Evolutionary conservation across 2,113 vertebrate genomes (phyloP).

Genomic region (Gymnorhina tibicen): DNA sequence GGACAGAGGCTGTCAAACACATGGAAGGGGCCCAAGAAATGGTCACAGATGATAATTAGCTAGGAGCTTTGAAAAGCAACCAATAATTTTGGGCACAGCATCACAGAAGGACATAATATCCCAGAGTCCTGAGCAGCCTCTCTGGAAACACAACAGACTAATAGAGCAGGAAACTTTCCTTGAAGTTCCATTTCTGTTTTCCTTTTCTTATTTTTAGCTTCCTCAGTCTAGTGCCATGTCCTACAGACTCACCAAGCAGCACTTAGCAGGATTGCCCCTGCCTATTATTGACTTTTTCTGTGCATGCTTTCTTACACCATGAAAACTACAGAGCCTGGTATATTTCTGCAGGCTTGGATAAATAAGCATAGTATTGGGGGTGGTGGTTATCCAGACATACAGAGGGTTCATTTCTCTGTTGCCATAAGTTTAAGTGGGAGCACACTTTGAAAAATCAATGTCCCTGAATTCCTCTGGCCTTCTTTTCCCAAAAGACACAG

Average conservation of each 20-base stretch:
- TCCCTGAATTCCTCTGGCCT: background rate
- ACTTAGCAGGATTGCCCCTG: background rate
- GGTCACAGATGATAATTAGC: background rate
- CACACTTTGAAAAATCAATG: background rate
- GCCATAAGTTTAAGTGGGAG: background rate
- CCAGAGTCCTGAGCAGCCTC: background rate
- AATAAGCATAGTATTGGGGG: background rate
- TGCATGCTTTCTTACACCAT: background rate
- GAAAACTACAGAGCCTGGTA: background rate
- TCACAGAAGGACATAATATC: background rate
- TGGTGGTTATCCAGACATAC: background rate
- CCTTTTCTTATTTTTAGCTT: background rate
- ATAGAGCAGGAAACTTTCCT: background rate
- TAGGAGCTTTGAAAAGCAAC: background rate
- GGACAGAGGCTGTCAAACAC: background rate
- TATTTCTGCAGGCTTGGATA: background rate
- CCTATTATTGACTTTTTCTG: background rate
- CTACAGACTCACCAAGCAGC: background rate
- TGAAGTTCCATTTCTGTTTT: background rate
- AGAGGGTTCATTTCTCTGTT: background rate
- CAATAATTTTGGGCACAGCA: background rate
- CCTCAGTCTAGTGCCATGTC: background rate
- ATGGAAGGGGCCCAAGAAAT: background rate
- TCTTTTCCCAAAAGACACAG: background rate
- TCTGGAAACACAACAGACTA: background rate